Base-by-base conservation (phyloP, 2,113 vertebrate species). In the Gallinago jamesoni region DNA sequence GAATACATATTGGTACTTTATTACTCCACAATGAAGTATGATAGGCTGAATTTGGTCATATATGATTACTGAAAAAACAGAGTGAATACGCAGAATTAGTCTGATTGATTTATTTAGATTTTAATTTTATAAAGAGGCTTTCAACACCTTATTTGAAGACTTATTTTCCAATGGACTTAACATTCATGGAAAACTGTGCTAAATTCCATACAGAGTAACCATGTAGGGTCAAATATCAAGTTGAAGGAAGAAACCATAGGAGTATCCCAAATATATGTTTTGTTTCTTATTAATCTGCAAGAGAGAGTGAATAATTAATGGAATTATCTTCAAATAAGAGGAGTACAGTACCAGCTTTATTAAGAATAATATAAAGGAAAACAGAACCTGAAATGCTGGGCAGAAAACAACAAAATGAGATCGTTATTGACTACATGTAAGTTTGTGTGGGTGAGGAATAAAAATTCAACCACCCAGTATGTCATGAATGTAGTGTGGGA, bases 321-420 rank as follows among this genome's bases (percentile, higher is more conserved):
- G 15, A 87, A 87, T 53, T 52, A 50, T 39, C 50, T 84, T 77
- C 25, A 84, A 23, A 57, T 67, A 69, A 84, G 41, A 60, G 6
- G 9, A 72, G 7, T 43, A 56, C 6, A 31, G 30, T 60, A 76
- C 4, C 14, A 35, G 14, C 6, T 81, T 14, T 37, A 70, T 41
- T 33, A 93, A 53, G 39, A 77, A 62, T 64, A 89, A 74, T 19
- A 57, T 30, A 84, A 93, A 84, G 10, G 41, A 95, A 91, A 74
- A 0, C 14, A 2, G 0, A 84, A 66, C 5, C 6, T 27, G 57
- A 72, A 69, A 80, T 8, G 15, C 0, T 72, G 33, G 16, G 30
- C 31, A 76, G 52, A 59, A 68, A 72, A 68, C 17, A 87, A n/a
- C 10, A 69, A 74, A 84, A 69, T 60, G 2, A 76, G 15, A 62